Conservation (phyloP, 53 echinoderm and acorn worm species). For the Holothuria leucospilota region DNA sequence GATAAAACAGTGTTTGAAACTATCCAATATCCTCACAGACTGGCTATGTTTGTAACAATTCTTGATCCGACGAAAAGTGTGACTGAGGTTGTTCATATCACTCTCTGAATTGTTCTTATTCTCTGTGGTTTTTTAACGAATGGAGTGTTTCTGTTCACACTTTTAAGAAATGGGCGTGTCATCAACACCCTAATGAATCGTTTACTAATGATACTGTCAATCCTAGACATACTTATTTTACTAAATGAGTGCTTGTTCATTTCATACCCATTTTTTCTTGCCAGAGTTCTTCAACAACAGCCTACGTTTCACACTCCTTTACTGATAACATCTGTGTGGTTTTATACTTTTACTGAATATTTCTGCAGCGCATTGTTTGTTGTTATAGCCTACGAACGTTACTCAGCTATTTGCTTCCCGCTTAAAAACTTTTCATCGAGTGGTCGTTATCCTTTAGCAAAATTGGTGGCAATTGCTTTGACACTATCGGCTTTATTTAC, state of each 20-base stretch:
- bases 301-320: constrained; percentile 5
- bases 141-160: constrained; percentile 14
- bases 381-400: constrained; percentile 26
- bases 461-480: not conserved
- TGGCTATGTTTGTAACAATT: constrained; percentile 16
- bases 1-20: constrained; percentile 15
- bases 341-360: constrained; percentile 4
- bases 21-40: constrained; percentile 31
- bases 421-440: not conserved
- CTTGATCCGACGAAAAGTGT: not conserved
- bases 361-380: not conserved
- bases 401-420: constrained; percentile 10
- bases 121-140: constrained; percentile 19
- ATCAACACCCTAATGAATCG: constrained; percentile 6
- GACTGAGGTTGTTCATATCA: not conserved
- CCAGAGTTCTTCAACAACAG: not conserved
- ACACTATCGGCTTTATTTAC: not conserved
- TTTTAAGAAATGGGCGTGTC: not conserved
- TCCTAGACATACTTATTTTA: constrained; percentile 4
- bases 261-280: not conserved
- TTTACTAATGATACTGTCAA: constrained; percentile 5
- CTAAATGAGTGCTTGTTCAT: not conserved
- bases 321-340: constrained; percentile 16
- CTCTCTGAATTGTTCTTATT: constrained; percentile 1
- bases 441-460: not conserved